Conservation (phyloP, 2,113 vertebrate species). For the Dryoscopus gambensis region DNA sequence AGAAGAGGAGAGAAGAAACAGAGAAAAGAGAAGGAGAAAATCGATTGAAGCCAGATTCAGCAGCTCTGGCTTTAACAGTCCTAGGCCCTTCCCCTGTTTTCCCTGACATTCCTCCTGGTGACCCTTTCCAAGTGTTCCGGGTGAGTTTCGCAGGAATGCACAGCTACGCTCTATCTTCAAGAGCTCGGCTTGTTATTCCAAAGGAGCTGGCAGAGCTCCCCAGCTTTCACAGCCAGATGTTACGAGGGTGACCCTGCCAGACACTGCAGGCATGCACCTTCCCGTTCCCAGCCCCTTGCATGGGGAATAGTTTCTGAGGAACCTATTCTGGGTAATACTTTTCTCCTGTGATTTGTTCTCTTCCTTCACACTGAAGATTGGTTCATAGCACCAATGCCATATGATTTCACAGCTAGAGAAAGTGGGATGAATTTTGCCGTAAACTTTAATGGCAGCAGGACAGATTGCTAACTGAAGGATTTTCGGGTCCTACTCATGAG, state of each 20-base stretch:
- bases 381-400: not conserved
- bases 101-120: constrained; percentile 30
- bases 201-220: constrained; percentile 28
- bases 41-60: constrained; percentile 50
- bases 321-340: not conserved
- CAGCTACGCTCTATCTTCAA: not conserved
- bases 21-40: not conserved
- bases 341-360: not conserved
- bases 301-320: not conserved
- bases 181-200: not conserved
- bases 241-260: constrained; percentile 44
- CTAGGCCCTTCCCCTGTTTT: constrained; percentile 23
- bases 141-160: constrained; percentile 32
- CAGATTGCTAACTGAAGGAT: not conserved
- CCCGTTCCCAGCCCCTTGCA: not conserved
- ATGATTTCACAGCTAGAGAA: not conserved
- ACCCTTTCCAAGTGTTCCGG: constrained; percentile 55
- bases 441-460: not conserved
- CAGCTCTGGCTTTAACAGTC: constrained; percentile 4
- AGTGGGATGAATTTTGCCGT: not conserved
- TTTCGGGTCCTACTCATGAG: not conserved
- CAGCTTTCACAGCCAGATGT: constrained; percentile 68
- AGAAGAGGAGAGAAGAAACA: not conserved
- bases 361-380: not conserved
- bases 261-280: constrained; percentile 8